Evolutionary conservation across 2,888 invertebrate genomes (phyloP).

Genomic region (Catonia carolina): DNA sequence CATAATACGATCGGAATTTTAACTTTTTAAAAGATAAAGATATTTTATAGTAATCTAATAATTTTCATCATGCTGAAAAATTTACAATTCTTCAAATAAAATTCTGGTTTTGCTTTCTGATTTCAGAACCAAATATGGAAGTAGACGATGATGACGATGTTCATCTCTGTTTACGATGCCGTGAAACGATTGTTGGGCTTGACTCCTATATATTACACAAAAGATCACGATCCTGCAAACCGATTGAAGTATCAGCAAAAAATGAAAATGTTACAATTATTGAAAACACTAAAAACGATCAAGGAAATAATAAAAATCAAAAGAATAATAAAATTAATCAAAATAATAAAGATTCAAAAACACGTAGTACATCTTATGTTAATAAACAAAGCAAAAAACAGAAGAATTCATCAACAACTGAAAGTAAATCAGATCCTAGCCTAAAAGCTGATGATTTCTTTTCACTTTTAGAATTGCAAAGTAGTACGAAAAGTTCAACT

Average conservation of each 20-base stretch:
- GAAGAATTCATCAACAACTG: neutral
- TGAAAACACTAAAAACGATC: too few relatives aligned
- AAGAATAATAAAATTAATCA: neutral
- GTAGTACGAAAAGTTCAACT: slow-evolving; percentile 51
- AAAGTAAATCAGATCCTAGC: slow-evolving; percentile 41
- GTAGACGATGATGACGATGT: slow-evolving; percentile 64
- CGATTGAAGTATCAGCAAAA: neutral
- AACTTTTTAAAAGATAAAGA: too few relatives aligned
- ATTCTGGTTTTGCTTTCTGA: neutral
- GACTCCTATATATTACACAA: slow-evolving; percentile 80
- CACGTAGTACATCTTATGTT: neutral
- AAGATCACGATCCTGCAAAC: neutral
- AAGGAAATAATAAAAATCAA: slow-evolving; percentile 13
- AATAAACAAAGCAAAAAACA: neutral
- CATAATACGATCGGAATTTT: too few relatives aligned
- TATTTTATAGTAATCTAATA: too few relatives aligned
- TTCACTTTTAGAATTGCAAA: slow-evolving; percentile 71
- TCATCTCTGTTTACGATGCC: slow-evolving; percentile 84
- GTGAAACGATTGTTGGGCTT: slow-evolving; percentile 72
- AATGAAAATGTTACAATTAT: neutral
- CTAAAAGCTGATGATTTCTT: slow-evolving; percentile 81
- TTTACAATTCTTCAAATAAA: slow-evolving; percentile 1
- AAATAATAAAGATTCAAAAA: neutral
- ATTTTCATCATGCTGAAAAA: too few relatives aligned
- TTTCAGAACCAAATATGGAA: slow-evolving; percentile 1